Conservation (phyloP, 2,888 invertebrate genomes). For the Nyleta sp. region DNA sequence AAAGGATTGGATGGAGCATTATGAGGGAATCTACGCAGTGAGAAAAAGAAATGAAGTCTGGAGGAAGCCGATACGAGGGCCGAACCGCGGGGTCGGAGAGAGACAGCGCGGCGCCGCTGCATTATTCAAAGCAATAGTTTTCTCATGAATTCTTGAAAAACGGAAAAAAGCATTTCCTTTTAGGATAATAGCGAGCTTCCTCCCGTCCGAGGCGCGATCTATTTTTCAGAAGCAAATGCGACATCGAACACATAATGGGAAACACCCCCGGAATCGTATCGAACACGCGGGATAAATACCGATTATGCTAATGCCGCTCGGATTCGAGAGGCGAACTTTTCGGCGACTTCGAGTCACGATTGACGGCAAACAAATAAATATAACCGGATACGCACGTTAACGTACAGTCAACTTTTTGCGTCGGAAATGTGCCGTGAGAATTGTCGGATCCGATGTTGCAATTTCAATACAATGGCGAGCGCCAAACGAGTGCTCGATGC, state of each 20-base stretch:
- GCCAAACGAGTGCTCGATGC: too few species aligned
- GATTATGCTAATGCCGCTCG: conserved; percentile 50
- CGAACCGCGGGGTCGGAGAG: conserved; percentile 32
- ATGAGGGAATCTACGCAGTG: conserved; percentile 59
- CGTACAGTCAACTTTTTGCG: not conserved
- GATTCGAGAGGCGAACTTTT: conserved; percentile 28
- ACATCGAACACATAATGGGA: conserved; percentile 54
- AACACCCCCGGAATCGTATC: conserved; percentile 45
- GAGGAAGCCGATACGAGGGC: conserved; percentile 34
- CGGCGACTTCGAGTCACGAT: not conserved
- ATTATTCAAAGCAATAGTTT: conserved; percentile 72
- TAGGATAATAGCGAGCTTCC: conserved; percentile 61
- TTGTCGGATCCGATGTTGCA: conserved; percentile 58
- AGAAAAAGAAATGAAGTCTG: conserved; percentile 49
- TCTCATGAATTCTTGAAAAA: conserved; percentile 70
- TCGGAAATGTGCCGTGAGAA: too few species aligned
- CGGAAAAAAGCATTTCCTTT: conserved; percentile 65
- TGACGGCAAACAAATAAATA: not conserved
- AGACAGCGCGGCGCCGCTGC: conserved; percentile 64
- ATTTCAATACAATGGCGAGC: conserved; percentile 57
- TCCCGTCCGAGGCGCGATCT: conserved; percentile 33
- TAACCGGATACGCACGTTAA: not conserved
- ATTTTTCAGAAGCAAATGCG: conserved; percentile 54
- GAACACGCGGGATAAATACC: conserved; percentile 52
- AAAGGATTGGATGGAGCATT: conserved; percentile 61